These are phyloP conservation scores for Hemithea aestivaria DNA, from an alignment of 2,888 invertebrate species.

Conservation along the genomic window DNA sequence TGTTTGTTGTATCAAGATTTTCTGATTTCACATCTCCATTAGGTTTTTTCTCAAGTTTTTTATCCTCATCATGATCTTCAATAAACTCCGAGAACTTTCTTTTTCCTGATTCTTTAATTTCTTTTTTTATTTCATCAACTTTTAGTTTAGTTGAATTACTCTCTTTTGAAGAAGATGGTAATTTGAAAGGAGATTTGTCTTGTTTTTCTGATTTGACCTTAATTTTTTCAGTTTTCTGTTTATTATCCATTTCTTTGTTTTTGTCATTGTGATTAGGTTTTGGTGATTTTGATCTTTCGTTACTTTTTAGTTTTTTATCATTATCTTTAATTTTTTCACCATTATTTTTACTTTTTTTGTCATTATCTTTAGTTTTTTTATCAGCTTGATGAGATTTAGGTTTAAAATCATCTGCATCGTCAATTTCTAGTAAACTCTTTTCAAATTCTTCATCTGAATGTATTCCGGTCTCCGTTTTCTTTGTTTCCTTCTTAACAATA, in stretches of 20 bases:
- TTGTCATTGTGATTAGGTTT: neutral
- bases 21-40: conserved; percentile 16
- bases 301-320: conserved; percentile 12
- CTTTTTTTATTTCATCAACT: conserved; percentile 29
- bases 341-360: conserved; percentile 12
- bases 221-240: neutral
- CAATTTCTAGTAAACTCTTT: conserved; percentile 82
- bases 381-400: conserved; percentile 11
- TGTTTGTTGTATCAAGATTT: conserved; percentile 7
- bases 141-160: conserved; percentile 16
- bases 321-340: neutral
- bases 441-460: conserved; percentile 86
- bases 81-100: conserved; percentile 54
- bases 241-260: neutral
- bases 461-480: conserved; percentile 71
- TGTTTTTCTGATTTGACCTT: neutral
- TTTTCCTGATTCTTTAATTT: conserved; percentile 38
- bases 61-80: conserved; percentile 25
- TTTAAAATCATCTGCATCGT: conserved; percentile 63
- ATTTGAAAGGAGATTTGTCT: conserved; percentile 1
- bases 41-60: conserved; percentile 14
- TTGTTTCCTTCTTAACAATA: conserved; percentile 63
- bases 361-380: neutral
- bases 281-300: conserved; percentile 1
- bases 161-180: conserved; percentile 19